Conservation (phyloP, 2,113 vertebrate genomes). For the Phycodurus eques region DNA sequence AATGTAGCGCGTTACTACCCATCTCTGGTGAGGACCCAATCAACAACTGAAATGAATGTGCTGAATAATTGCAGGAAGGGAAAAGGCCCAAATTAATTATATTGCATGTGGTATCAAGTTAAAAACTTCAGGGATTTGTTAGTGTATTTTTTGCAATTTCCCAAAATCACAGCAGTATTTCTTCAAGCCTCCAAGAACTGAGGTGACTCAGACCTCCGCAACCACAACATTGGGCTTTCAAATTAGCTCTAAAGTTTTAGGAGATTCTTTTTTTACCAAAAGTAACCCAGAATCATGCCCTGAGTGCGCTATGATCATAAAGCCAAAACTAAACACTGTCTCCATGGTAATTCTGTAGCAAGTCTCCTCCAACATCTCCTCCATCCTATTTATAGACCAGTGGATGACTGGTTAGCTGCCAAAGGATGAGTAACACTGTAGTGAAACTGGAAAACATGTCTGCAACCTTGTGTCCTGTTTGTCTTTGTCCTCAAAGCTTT, state of each 20-base stretch:
- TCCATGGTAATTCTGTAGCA: conserved; percentile 63
- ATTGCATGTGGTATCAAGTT: not conserved
- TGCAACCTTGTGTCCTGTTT: conserved; percentile 13
- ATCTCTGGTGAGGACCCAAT: not conserved
- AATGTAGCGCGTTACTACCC: no score
- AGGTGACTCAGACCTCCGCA: conserved; percentile 3
- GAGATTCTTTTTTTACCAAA: conserved; percentile 14
- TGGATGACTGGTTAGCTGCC: conserved; percentile 34
- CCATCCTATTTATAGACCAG: conserved; percentile 60
- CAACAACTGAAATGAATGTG: not conserved
- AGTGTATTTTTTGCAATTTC: not conserved
- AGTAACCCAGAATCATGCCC: conserved; percentile 15
- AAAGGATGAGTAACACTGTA: conserved; percentile 47
- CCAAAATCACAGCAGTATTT: conserved; percentile 15
- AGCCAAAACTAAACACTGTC: conserved; percentile 32
- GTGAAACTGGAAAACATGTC: conserved; percentile 50
- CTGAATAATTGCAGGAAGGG: not conserved
- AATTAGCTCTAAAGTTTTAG: not conserved
- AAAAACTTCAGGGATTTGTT: not conserved
- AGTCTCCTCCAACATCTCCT: conserved; percentile 47
- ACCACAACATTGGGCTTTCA: not conserved
- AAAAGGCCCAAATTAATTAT: not conserved
- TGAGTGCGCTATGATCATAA: conserved; percentile 15
- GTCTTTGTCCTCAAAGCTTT: conserved; percentile 9
- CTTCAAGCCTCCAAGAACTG: not conserved